Conservation (phyloP, 2,888 invertebrate species). For the Mycalesis mineus region DNA sequence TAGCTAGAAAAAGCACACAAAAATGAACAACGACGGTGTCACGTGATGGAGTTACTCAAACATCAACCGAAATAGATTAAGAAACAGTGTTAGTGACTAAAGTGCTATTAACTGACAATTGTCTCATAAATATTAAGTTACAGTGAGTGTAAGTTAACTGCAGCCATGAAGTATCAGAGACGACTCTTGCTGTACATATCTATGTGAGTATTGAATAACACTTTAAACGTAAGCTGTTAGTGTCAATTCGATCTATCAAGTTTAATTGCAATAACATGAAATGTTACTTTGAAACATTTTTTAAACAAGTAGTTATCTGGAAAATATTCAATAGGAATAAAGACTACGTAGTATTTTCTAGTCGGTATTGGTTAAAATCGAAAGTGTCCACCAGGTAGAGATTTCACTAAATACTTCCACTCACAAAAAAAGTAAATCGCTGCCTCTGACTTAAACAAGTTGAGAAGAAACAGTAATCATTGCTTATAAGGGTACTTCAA, state of each 20-base stretch:
- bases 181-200: conserved; percentile 51
- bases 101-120: conserved; percentile 19
- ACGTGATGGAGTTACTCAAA: conserved; percentile 43
- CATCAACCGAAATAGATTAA: conserved; percentile 26
- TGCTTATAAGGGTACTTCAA: no score
- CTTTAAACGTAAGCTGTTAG: no score
- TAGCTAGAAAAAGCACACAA: conserved; percentile 31
- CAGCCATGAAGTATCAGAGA: conserved; percentile 37
- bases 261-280: not conserved
- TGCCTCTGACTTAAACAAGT: no score
- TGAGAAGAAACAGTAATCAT: no score
- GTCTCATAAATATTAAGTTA: conserved; percentile 15
- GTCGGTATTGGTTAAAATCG: no score
- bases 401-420: no score
- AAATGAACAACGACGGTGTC: conserved; percentile 50
- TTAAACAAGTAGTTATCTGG: no score
- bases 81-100: conserved; percentile 17
- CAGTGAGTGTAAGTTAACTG: conserved; percentile 14
- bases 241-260: not conserved
- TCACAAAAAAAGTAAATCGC: no score
- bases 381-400: no score
- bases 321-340: no score
- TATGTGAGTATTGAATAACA: conserved; percentile 52
- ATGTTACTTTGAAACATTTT: no score
- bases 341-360: no score